Evolutionary conservation across 2,888 invertebrate genomes (phyloP).

Genomic region (Mellilla xanthometata): DNA sequence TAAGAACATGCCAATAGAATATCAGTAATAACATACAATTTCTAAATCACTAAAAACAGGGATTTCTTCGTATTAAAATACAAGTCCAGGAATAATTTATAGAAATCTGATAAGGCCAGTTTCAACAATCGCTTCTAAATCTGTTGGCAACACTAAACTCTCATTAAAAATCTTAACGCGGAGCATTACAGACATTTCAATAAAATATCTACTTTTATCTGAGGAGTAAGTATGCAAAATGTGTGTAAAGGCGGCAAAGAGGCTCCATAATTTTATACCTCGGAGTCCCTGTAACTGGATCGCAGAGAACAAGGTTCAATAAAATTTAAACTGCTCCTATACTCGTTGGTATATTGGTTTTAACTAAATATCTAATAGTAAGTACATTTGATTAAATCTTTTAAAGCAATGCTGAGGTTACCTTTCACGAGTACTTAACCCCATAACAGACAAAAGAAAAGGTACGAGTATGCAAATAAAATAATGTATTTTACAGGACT

Average conservation of each 20-base stretch:
- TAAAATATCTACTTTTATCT: constrained; percentile 61
- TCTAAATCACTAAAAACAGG: no score
- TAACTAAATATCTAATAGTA: no score
- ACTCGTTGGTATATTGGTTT: no score
- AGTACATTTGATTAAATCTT: no score
- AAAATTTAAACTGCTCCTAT: no score
- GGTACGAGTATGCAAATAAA: no score
- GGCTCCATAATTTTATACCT: constrained; percentile 56
- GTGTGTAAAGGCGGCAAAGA: constrained; percentile 54
- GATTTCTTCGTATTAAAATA: background rate
- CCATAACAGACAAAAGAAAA: no score
- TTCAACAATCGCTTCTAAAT: constrained; percentile 29
- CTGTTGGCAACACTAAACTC: constrained; percentile 26
- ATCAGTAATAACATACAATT: no score
- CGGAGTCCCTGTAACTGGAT: constrained; percentile 22
- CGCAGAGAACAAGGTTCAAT: constrained; percentile 10
- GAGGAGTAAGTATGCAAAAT: constrained; percentile 59
- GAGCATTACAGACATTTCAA: constrained; percentile 53
- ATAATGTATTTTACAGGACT: no score
- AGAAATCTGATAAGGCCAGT: constrained; percentile 17
- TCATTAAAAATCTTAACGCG: constrained; percentile 44
- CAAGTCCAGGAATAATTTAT: constrained; percentile 3
- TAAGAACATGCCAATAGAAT: no score
- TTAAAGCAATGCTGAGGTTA: no score
- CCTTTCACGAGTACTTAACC: no score